Evolutionary conservation across 2,888 invertebrate genomes (phyloP).

Genomic region (Emmelina monodactyla): DNA sequence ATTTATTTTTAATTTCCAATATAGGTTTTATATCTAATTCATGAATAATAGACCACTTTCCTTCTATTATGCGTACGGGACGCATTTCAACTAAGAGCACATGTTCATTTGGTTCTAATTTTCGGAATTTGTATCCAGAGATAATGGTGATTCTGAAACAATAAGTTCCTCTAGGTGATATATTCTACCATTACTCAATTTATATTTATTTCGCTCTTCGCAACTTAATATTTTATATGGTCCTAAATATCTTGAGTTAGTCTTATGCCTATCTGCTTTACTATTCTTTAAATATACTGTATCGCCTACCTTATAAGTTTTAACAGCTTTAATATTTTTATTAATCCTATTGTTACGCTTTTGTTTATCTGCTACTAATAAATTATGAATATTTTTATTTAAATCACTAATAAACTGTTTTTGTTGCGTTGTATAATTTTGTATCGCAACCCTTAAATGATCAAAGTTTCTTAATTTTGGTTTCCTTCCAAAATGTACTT

Average conservation of each 20-base stretch:
- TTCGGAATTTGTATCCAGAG: constrained; percentile 10
- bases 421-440: constrained; percentile 4
- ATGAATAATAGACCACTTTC: constrained; percentile 2
- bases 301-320: constrained; percentile 1
- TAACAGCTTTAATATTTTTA: background rate
- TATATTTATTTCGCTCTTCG: constrained; percentile 8
- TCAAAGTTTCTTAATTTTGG: constrained; percentile 10
- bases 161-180: constrained; percentile 12
- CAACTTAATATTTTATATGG: background rate
- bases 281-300: constrained; percentile 10
- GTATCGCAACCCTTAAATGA: constrained; percentile 4
- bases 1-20: background rate
- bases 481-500: constrained; percentile 11
- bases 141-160: constrained; percentile 9
- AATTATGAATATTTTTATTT: background rate
- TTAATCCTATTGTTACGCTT: background rate
- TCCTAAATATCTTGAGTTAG: background rate
- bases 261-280: constrained; percentile 7
- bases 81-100: constrained; percentile 7
- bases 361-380: background rate
- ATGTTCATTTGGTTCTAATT: constrained; percentile 6
- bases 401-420: constrained; percentile 7
- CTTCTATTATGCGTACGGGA: constrained; percentile 4
- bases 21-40: constrained; percentile 5
- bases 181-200: constrained; percentile 8